A percentile compares a stretch with the other conserved stretches of the same genome.
These are phyloP conservation scores for Gymnodraco acuticeps DNA, from an alignment of 2,797 vertebrate genomes.

Conservation along the genomic window DNA sequence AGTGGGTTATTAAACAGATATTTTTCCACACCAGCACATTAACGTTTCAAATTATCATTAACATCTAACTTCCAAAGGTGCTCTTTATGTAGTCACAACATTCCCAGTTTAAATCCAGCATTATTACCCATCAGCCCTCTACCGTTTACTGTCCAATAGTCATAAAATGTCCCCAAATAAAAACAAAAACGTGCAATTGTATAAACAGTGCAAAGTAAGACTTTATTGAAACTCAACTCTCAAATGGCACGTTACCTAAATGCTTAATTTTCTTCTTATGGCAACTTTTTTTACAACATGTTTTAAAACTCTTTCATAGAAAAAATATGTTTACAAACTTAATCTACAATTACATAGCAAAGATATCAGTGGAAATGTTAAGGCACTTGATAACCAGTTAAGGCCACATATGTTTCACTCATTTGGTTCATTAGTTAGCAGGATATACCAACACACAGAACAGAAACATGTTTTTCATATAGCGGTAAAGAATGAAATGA, in stretches of 20 bases:
- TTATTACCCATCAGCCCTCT: no score
- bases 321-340: conserved; percentile 81
- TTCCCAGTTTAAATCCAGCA: neutral
- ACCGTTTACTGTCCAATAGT: neutral
- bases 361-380: conserved; percentile 80
- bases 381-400: conserved; percentile 84
- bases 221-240: conserved; percentile 79
- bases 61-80: neutral
- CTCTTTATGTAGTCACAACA: neutral
- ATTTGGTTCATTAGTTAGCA: conserved; percentile 78
- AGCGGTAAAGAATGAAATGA: conserved; percentile 54
- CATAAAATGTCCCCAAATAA: neutral
- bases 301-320: conserved; percentile 78
- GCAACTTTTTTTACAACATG: conserved; percentile 63
- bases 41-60: neutral
- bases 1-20: neutral
- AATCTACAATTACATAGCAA: conserved; percentile 76
- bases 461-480: conserved; percentile 35
- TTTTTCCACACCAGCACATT: neutral
- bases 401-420: conserved; percentile 67
- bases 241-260: conserved; percentile 70
- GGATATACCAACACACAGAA: conserved; percentile 41
- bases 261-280: conserved; percentile 68
- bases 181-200: neutral
- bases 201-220: conserved; percentile 77